Base-by-base conservation (phyloP, 2,113 vertebrate genomes). In the Rhizomys pruinosus region DNA sequence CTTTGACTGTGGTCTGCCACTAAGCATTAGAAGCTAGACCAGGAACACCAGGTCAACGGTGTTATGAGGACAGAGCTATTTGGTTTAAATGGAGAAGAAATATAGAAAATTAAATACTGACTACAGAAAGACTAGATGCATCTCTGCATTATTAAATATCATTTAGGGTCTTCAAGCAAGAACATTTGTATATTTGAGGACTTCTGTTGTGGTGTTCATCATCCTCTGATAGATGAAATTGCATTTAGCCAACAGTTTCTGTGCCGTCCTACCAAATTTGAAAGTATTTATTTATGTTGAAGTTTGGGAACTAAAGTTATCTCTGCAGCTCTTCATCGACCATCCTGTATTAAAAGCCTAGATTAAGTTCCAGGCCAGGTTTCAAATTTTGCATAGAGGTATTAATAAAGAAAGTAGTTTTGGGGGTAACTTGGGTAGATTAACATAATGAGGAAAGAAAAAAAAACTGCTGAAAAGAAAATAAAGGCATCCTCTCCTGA, bases 21-120 rank as follows among this genome's bases (percentile, higher is more conserved):
- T 89, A 92, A 68, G 79, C 57, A 95, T 96, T 96, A 97, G 94
- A 93, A 95, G 0, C 0, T 92, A 78, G 42, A 84, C 71, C 72
- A 61, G 66, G 84, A 77, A 92, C 92, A 93, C 91, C 95, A 90
- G 93, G 72, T 91, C 68, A 10, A 73, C 73, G 69, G 59, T 92
- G 66, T 77, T 61, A 42, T 68, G 87, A 89, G 97, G 88, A 96
- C 63, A 87, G 84, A 72, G 39, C 39, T 55, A 22, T 79, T 72
- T 92, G 52, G 15, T 86, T 95, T 90, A 89, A 93, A 95, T 84
- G 86, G 89, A 96, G 97, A n/a, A n/a, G 78, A 94, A 90, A 84
- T n/a, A 78, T 1, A 44, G 68, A 76, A 92, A 97, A 92, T 89
- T 63, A 87, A 96, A 97, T 96, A 93, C 78, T 97, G 93, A 97